Evolutionary conservation across 53 echinoderm and acorn worm genomes (phyloP), one percentile per base, ranked within the genome.

Genomic region (Mesocentrotus franciscanus): DNA sequence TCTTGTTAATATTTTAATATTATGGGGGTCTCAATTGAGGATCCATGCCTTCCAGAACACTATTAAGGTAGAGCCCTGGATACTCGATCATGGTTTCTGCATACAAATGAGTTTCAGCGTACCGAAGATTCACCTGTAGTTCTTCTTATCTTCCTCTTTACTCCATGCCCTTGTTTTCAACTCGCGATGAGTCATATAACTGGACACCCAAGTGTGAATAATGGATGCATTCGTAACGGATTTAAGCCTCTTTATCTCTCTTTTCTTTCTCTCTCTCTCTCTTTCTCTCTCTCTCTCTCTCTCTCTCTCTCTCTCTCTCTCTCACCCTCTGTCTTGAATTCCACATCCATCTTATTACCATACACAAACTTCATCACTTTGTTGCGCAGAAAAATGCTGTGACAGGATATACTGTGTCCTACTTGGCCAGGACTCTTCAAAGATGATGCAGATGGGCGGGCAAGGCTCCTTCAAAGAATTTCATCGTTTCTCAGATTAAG

Each of bases 121-220:
- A 15, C 42, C 10, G 33, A 29, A 81, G 81, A 81, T 81, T 36
- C 49, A 81, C 39, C 39, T 39, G 36, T 79, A 20, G 30, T 9
- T 30, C 56, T 9, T 30, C 56, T 56, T 85, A 42, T 85, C 85
- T 85, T 14, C 20, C 84, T 42, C 85, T 85, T 9, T 85, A 42
- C 26, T 90, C 90, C 90, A 58, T 60, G 15, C 85, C 56, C 58
- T 90, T n/a, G 90, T 15, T 90, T 58, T 27, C 60, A 8, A 18
- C 60, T 32, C 12, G 9, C 26, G 90, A 90, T 90, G 90, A 90
- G 59, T 90, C 90, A 90, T 58, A n/a, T 36, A 39, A 58, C n/a
- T 90, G 58, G 29, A 90, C 27, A 58, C 90, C 29, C 90, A 90
- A 90, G 90, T 59, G 27, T 90, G 90, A 90, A 90, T 90, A 90